Evolutionary conservation across 2,888 invertebrate genomes (phyloP).

Genomic region (Resseliella maxima): DNA sequence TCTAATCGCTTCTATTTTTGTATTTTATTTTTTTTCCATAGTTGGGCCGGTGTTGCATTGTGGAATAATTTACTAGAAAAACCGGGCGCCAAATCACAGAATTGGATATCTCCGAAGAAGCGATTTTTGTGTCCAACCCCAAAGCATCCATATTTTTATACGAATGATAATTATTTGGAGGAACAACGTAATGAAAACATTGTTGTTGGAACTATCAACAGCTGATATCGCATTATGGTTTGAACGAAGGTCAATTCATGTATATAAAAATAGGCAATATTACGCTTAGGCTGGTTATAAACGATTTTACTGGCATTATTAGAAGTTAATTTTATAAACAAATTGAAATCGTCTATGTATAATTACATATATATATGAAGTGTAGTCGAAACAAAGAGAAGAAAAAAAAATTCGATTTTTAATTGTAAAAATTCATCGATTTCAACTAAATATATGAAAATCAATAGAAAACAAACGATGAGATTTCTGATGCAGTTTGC

Average conservation of each 20-base stretch:
- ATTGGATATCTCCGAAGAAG: constrained; percentile 64
- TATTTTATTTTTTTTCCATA: constrained; percentile 19
- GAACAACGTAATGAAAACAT: neutral
- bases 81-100: constrained; percentile 66
- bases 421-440: too few species aligned
- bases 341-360: too few species aligned
- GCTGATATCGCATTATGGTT: neutral
- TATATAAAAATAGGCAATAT: neutral
- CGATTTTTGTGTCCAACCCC: constrained; percentile 69
- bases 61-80: constrained; percentile 72
- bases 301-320: neutral
- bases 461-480: neutral
- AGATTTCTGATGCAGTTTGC: neutral
- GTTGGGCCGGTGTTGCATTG: constrained; percentile 68
- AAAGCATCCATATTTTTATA: constrained; percentile 68
- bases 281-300: neutral
- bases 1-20: neutral
- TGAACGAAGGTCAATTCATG: neutral
- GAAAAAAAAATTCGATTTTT: too few species aligned
- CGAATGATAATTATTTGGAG: constrained; percentile 61
- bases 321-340: too few species aligned
- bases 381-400: too few species aligned
- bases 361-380: neutral
- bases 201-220: neutral
- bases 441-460: too few species aligned